These are phyloP conservation scores for Psettodes erumei DNA, from an alignment of 2,113 vertebrate genomes.

Conservation along the genomic window DNA sequence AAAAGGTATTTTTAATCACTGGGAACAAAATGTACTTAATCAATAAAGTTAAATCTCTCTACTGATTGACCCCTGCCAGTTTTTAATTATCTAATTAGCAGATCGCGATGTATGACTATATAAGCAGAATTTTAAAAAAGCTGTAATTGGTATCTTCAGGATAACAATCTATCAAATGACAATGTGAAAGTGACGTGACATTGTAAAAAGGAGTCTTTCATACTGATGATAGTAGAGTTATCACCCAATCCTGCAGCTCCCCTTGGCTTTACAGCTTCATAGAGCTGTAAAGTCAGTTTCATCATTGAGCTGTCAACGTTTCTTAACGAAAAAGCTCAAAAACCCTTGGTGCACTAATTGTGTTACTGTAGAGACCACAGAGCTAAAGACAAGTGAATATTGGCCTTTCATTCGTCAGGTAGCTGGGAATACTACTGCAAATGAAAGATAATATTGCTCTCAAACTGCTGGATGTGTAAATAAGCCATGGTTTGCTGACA, in stretches of 20 bases:
- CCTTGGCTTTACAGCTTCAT: too few relatives aligned
- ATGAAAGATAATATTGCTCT: not conserved
- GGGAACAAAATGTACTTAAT: not conserved
- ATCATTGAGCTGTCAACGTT: too few relatives aligned
- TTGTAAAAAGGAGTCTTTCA: not conserved
- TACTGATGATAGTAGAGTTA: not conserved
- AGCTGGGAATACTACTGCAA: not conserved
- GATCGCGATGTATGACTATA: not conserved
- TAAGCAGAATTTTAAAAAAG: not conserved
- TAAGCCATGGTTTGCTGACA: too few relatives aligned
- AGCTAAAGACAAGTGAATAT: not conserved
- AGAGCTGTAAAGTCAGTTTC: too few relatives aligned
- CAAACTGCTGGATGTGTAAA: not conserved
- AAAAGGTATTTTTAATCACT: too few relatives aligned
- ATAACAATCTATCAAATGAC: not conserved
- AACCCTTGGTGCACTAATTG: not conserved
- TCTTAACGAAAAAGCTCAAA: not conserved
- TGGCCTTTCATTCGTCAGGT: not conserved
- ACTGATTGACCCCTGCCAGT: not conserved
- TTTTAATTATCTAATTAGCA: not conserved
- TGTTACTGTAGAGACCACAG: not conserved
- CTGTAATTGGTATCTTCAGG: not conserved
- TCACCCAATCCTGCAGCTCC: not conserved
- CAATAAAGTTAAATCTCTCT: not conserved
- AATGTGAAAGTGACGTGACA: not conserved